These are phyloP conservation scores for Microhierax caerulescens DNA, from an alignment of 2,797 vertebrate species.

Conservation along the genomic window DNA sequence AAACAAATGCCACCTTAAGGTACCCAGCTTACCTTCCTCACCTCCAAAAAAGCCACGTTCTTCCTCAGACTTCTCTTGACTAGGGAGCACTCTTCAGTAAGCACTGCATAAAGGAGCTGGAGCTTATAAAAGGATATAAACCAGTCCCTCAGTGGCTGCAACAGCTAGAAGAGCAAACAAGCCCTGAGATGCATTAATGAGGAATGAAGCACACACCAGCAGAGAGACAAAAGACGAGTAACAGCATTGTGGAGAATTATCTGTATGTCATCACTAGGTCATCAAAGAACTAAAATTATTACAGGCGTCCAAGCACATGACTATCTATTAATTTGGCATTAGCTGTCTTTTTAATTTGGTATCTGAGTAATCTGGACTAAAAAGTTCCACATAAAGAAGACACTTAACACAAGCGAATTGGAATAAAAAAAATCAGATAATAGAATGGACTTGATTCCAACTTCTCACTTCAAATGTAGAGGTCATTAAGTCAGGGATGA, in stretches of 20 bases:
- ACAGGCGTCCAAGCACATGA: not conserved
- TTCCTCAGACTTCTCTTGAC: not conserved
- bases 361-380: not conserved
- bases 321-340: not conserved
- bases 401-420: not conserved
- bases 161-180: not conserved
- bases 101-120: not conserved
- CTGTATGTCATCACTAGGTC: not conserved
- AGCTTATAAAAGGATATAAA: not conserved
- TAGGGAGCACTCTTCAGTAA: not conserved
- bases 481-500: not conserved
- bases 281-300: not conserved
- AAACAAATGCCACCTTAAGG: accelerated
- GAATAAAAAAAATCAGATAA: not conserved
- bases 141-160: not conserved
- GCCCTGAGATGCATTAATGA: not conserved
- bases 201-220: not conserved
- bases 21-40: accelerated
- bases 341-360: not conserved
- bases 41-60: not conserved
- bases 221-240: not conserved
- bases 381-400: not conserved
- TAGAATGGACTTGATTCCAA: not conserved
- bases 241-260: not conserved
- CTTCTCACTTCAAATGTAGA: not conserved